Percentiles rank a stretch among this genome's conserved stretches.
These are phyloP conservation scores for Prorops nasuta DNA, from an alignment of 1,140 invertebrate species.

Conservation along the genomic window DNA sequence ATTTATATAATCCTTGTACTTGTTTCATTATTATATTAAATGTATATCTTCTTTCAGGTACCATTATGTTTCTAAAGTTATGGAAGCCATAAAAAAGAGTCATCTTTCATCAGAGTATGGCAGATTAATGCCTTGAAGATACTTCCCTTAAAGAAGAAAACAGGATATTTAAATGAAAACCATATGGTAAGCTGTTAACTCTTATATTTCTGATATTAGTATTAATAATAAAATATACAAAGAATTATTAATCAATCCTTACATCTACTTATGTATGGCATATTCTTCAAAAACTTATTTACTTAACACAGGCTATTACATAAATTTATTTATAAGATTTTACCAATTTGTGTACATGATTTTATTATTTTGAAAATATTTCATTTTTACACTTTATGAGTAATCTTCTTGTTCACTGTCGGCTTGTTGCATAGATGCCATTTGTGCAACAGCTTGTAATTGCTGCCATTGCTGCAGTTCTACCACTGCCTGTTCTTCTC, in stretches of 20 bases:
- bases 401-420: conserved; percentile 56
- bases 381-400: conserved; percentile 34
- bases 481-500: conserved; percentile 83
- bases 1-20: conserved; percentile 13
- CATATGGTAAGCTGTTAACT: conserved; percentile 7
- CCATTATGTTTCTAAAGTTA: conserved; percentile 76
- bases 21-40: conserved; percentile 13
- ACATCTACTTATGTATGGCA: too few relatives aligned
- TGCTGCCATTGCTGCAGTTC: conserved; percentile 89
- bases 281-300: too few relatives aligned
- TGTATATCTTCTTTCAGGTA: conserved; percentile 64
- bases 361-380: not conserved
- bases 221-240: not conserved
- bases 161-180: not conserved
- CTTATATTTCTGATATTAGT: conserved; percentile 10
- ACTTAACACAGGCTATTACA: too few relatives aligned
- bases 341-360: too few relatives aligned
- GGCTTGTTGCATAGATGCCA: conserved; percentile 50
- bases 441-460: conserved; percentile 70
- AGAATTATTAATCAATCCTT: not conserved
- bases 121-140: conserved; percentile 65
- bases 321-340: too few relatives aligned
- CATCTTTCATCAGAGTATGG: conserved; percentile 80
- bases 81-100: conserved; percentile 81
- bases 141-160: not conserved